These are phyloP conservation scores for Ephestia elutella DNA, from an alignment of 1,140 invertebrate species.

Conservation along the genomic window DNA sequence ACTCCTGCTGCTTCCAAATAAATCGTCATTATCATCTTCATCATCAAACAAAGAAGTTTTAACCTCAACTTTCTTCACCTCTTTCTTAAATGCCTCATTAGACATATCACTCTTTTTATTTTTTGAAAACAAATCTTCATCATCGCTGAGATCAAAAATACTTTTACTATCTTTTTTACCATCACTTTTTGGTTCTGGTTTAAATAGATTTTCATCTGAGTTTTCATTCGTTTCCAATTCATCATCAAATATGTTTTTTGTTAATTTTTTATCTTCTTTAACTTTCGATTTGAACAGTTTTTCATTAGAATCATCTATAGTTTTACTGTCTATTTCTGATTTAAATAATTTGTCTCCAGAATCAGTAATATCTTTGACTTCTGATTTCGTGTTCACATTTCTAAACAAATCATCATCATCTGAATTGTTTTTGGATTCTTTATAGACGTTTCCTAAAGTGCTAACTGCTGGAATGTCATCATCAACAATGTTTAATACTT, in stretches of 20 bases:
- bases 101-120: conserved; percentile 21
- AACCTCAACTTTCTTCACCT: conserved; percentile 20
- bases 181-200: not conserved
- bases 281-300: not conserved
- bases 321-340: not conserved
- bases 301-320: not conserved
- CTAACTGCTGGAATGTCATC: not conserved
- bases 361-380: not conserved
- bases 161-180: not conserved
- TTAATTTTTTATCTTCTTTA: not conserved
- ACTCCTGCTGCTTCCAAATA: conserved; percentile 36
- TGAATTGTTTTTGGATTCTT: not conserved
- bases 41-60: conserved; percentile 48
- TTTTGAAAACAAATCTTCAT: conserved; percentile 37
- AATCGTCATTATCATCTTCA: conserved; percentile 46
- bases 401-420: conserved; percentile 3
- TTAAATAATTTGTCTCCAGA: not conserved
- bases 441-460: conserved; percentile 13
- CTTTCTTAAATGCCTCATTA: conserved; percentile 28
- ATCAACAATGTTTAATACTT: not conserved
- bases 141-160: conserved; percentile 35
- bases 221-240: not conserved
- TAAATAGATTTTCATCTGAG: not conserved
- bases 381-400: not conserved
- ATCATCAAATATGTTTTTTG: conserved; percentile 32